Evolutionary conservation across 1,140 invertebrate genomes (phyloP).

Genomic region (Bursaphelenchus mucronatus): DNA sequence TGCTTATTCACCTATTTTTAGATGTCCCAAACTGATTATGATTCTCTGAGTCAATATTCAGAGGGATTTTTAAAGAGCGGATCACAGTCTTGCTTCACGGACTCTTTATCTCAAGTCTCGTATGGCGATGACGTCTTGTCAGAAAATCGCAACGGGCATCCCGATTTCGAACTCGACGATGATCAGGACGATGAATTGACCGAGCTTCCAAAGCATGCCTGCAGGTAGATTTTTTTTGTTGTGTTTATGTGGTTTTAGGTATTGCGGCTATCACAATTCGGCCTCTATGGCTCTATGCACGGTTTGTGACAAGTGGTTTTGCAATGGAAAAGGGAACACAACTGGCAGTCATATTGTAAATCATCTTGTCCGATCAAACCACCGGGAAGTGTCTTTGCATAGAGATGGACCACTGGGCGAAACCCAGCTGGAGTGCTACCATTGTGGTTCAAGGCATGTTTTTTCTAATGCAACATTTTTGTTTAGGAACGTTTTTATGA

Average conservation of each 20-base stretch:
- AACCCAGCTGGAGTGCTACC: conserved; percentile 95
- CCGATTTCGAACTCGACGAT: conserved; percentile 22
- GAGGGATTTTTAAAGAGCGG: conserved; percentile 14
- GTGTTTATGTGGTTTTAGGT: conserved; percentile 59
- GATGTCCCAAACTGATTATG: no score
- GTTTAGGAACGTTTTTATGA: conserved; percentile 80
- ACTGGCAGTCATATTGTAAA: conserved; percentile 98
- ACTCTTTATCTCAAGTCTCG: not conserved
- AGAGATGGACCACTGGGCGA: conserved; percentile 94
- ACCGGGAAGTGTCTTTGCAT: conserved; percentile 96
- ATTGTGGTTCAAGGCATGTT: conserved; percentile 75
- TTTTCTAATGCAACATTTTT: not conserved
- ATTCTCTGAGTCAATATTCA: no score
- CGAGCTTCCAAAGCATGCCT: conserved; percentile 54
- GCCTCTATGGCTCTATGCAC: conserved; percentile 96
- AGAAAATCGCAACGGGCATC: not conserved
- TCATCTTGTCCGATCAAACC: conserved; percentile 92
- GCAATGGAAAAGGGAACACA: conserved; percentile 94
- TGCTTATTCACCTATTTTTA: no score
- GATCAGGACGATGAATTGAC: conserved; percentile 38
- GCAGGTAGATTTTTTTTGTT: conserved; percentile 35
- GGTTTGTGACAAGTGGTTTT: conserved; percentile 98
- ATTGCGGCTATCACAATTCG: conserved; percentile 97
- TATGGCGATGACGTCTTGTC: conserved; percentile 15
- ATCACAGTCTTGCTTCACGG: conserved; percentile 8